A percentile compares a stretch with the other conserved stretches of the same genome.
phyloP scores from a whole-genome alignment of 2,113 vertebrate genomes.

The Aythya baeri region DNA sequence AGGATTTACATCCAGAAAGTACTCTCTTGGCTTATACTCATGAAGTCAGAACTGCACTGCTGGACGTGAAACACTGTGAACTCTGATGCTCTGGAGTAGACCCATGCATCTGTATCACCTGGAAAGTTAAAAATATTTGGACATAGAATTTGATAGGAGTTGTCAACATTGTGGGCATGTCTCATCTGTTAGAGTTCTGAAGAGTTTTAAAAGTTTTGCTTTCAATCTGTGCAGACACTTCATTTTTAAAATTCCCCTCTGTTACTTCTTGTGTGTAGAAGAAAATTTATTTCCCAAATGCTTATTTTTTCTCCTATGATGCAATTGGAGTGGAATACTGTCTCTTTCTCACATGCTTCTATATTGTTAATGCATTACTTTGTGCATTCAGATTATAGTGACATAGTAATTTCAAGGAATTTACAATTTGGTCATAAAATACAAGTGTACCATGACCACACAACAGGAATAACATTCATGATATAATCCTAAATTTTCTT shows the following conservation, averaged over 20 bases:
- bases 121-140: conserved; percentile 11
- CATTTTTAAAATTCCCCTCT: conserved; percentile 25
- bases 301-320: neutral
- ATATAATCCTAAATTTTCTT: neutral
- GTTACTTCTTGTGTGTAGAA: neutral
- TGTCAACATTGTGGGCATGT: neutral
- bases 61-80: neutral
- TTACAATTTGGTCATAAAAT: neutral
- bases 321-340: neutral
- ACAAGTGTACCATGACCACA: neutral
- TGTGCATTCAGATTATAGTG: neutral
- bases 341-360: neutral
- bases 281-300: neutral
- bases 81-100: neutral
- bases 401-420: neutral
- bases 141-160: neutral
- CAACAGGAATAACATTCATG: neutral
- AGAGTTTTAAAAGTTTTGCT: conserved; percentile 19
- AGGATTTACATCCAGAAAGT: conserved; percentile 4
- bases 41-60: neutral
- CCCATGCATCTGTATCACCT: neutral
- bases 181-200: neutral
- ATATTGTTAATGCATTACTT: neutral
- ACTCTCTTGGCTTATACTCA: neutral
- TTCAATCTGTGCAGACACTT: conserved; percentile 6